Percentiles rank a stretch among this genome's conserved stretches.
Evolutionary conservation across 2,888 invertebrate species (phyloP).

Genomic region (Apotomis capreana): DNA sequence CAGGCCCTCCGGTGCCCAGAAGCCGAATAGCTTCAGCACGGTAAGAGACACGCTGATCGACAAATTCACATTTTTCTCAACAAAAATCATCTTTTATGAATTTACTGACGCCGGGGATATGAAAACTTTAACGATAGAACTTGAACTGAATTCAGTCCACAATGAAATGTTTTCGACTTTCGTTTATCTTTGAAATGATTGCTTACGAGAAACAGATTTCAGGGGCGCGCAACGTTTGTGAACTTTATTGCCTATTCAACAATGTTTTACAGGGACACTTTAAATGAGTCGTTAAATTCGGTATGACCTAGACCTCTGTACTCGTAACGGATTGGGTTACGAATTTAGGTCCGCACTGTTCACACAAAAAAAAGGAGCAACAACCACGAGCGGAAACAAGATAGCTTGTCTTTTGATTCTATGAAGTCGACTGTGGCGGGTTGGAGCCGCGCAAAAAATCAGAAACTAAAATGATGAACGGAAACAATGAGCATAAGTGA

Average conservation of each 20-base stretch:
- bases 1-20: constrained; percentile 66
- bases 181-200: constrained; percentile 45
- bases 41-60: constrained; percentile 67
- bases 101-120: not conserved
- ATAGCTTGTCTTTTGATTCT: no score
- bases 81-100: constrained; percentile 55
- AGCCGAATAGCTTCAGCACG: constrained; percentile 63
- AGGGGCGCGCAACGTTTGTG: constrained; percentile 52
- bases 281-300: constrained; percentile 21
- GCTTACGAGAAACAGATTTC: constrained; percentile 48
- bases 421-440: no score
- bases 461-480: no score
- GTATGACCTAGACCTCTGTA: not conserved
- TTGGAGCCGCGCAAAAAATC: no score
- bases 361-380: no score
- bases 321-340: not conserved
- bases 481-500: no score
- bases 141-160: constrained; percentile 5
- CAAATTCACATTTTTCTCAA: constrained; percentile 61
- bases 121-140: not conserved
- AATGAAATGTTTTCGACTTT: constrained; percentile 15
- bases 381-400: no score
- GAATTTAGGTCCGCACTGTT: not conserved
- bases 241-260: constrained; percentile 46
- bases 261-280: not conserved